These are phyloP conservation scores for Macrostomum lignano DNA, from an alignment of 1,140 invertebrate species.

Conservation along the genomic window DNA sequence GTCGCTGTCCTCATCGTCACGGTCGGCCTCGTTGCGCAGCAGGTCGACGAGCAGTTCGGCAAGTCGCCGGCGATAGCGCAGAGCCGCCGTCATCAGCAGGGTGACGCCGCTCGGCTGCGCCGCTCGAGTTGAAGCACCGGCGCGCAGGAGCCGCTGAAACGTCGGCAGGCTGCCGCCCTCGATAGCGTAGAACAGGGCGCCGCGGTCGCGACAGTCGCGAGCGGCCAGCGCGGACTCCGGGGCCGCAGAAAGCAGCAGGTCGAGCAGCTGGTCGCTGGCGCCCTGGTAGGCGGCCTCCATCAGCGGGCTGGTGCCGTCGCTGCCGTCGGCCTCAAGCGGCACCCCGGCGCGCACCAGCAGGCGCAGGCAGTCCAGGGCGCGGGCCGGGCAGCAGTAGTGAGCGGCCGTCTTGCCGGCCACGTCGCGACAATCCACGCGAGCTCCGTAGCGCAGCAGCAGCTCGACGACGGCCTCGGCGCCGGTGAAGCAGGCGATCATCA, in stretches of 20 bases:
- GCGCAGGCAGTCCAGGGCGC: no score
- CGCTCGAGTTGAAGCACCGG: conserved; percentile 5
- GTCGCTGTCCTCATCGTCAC: conserved; percentile 6
- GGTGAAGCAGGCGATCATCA: conserved; percentile 9
- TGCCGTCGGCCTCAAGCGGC: no score
- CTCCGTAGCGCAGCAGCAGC: conserved; percentile 8
- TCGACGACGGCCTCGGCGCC: conserved; percentile 6
- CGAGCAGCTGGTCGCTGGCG: no score
- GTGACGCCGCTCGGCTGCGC: conserved; percentile 7
- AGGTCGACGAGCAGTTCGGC: conserved; percentile 8
- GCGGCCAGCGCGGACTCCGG: no score
- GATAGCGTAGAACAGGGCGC: conserved; percentile 8
- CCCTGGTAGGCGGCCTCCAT: no score
- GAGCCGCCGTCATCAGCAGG: conserved; percentile 8
- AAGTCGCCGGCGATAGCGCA: conserved; percentile 6
- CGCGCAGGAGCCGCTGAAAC: conserved; percentile 4
- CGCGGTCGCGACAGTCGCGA: conserved; percentile 4
- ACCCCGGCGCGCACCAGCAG: no score
- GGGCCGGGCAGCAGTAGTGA: conserved; percentile 10
- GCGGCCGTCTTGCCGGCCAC: conserved; percentile 8
- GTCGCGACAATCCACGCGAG: conserved; percentile 8
- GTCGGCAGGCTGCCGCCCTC: conserved; percentile 3
- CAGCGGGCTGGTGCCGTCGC: no score
- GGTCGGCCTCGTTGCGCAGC: neutral
- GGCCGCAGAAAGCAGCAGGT: no score